These are phyloP conservation scores for Solenopsis invicta DNA, from an alignment of 1,140 invertebrate genomes.

Conservation along the genomic window DNA sequence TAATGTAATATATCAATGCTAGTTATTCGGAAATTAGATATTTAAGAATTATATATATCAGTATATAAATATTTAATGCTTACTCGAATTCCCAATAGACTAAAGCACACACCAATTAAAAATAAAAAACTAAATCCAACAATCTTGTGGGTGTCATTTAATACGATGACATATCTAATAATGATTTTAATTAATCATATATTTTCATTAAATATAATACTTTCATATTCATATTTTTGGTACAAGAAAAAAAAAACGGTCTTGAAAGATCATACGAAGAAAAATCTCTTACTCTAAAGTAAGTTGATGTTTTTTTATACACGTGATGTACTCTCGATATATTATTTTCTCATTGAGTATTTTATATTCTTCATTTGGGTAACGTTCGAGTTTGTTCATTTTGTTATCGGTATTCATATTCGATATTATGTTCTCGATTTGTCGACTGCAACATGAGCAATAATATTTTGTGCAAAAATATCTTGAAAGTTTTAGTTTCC, in stretches of 20 bases:
- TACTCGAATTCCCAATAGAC: slow-evolving; percentile 45
- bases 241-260: not conserved
- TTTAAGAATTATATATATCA: not conserved
- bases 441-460: not conserved
- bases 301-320: slow-evolving; percentile 52
- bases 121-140: slow-evolving; percentile 23
- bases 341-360: not conserved
- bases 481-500: not conserved
- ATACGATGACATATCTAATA: slow-evolving; percentile 35
- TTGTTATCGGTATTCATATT: not conserved
- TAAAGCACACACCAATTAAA: not conserved
- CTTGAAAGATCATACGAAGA: not conserved
- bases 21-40: not conserved
- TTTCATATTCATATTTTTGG: not conserved
- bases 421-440: slow-evolving; percentile 15
- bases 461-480: not conserved
- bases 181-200: slow-evolving; percentile 1
- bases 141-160: slow-evolving; percentile 1
- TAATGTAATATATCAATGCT: not conserved
- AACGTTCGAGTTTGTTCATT: not conserved
- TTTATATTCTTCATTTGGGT: not conserved
- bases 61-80: slow-evolving; percentile 17
- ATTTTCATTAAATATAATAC: not conserved
- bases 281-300: slow-evolving; percentile 22
- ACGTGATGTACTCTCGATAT: slow-evolving; percentile 37